Percentiles rank a stretch among this genome's conserved stretches.
Conservation (phyloP, 2,113 vertebrate species). For the Poeciliopsis occidentalis region DNA sequence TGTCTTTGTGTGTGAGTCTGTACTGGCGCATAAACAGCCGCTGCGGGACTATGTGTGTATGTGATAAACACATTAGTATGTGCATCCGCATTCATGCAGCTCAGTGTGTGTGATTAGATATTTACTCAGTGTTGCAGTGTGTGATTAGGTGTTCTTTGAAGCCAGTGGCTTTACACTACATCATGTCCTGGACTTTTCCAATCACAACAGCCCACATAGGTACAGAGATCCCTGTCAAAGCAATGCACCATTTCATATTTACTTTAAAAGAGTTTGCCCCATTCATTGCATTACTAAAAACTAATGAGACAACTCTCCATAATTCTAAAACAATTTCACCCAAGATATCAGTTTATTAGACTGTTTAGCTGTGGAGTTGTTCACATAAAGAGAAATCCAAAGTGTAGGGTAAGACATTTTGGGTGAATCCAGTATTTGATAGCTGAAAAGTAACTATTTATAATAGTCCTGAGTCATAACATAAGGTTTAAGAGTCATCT, state of each 20-base stretch:
- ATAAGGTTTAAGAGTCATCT: no score
- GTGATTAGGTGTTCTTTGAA: conserved; percentile 76
- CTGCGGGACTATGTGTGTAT: conserved; percentile 18
- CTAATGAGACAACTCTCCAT: no score
- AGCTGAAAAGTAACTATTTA: no score
- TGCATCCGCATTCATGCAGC: conserved; percentile 65
- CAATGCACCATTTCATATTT: conserved; percentile 20
- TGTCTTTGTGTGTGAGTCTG: conserved; percentile 7
- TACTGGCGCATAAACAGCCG: conserved; percentile 10
- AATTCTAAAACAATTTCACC: no score
- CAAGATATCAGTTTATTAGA: neutral
- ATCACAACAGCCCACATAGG: conserved; percentile 49
- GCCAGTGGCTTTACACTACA: conserved; percentile 58
- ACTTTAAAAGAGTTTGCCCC: conserved; percentile 13
- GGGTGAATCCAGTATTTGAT: no score
- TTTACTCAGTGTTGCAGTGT: conserved; percentile 69
- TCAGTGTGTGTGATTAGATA: conserved; percentile 68
- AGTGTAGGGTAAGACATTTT: no score
- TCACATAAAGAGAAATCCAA: neutral
- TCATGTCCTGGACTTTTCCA: conserved; percentile 53
- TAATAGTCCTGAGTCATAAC: no score
- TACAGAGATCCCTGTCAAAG: conserved; percentile 21
- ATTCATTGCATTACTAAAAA: conserved; percentile 13
- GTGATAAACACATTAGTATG: conserved; percentile 60
- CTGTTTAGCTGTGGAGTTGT: neutral